These are phyloP conservation scores for Pristionchus pacificus DNA, from an alignment of 1,140 invertebrate genomes.

Conservation along the genomic window DNA sequence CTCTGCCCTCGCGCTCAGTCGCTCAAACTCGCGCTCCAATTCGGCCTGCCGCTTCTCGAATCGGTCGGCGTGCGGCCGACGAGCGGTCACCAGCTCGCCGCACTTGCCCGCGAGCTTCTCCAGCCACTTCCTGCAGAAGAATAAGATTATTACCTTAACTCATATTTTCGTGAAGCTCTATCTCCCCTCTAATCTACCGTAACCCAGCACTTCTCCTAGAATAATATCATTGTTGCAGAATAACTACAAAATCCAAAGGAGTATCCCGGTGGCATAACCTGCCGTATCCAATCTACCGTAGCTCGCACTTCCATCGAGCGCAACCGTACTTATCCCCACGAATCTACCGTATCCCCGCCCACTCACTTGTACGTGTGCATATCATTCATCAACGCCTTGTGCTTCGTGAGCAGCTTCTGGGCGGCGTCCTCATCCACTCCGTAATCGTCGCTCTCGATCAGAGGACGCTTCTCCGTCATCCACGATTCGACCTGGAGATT, in stretches of 20 bases:
- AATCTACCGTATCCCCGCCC: neutral
- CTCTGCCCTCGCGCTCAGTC: constrained; percentile 68
- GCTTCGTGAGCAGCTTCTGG: constrained; percentile 82
- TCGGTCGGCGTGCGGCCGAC: constrained; percentile 14
- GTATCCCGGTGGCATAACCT: too few relatives aligned
- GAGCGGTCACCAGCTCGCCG: constrained; percentile 33
- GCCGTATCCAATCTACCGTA: too few relatives aligned
- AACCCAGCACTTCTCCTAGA: neutral
- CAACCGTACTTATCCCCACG: too few relatives aligned
- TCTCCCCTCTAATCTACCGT: too few relatives aligned
- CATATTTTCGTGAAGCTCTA: too few relatives aligned
- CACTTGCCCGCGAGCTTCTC: constrained; percentile 32
- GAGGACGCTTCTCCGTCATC: constrained; percentile 78
- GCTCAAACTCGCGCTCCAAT: constrained; percentile 24
- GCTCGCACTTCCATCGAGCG: too few relatives aligned
- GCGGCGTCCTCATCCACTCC: constrained; percentile 82
- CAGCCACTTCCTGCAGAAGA: constrained; percentile 23
- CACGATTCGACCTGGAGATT: constrained; percentile 74
- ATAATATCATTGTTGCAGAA: too few relatives aligned
- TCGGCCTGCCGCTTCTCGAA: constrained; percentile 27
- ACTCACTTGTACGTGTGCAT: constrained; percentile 39
- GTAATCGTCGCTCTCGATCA: constrained; percentile 69
- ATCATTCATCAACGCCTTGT: constrained; percentile 69
- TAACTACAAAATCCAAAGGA: too few relatives aligned
- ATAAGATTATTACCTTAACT: constrained; percentile 15